phyloP scores from a whole-genome alignment of 2,113 vertebrate genomes.

The Poeciliopsis occidentalis region DNA sequence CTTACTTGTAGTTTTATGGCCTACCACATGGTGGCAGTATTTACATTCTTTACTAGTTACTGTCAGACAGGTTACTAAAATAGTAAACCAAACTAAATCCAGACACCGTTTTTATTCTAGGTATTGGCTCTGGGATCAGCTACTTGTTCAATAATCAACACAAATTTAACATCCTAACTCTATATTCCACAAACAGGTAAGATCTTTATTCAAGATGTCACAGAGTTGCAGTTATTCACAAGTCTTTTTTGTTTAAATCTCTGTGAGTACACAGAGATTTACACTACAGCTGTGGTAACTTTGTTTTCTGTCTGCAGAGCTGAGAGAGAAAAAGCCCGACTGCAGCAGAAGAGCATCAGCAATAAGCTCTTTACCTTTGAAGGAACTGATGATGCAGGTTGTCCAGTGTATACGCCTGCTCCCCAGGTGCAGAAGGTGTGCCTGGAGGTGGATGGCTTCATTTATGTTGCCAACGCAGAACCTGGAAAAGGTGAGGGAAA shows the following conservation, averaged over 20 bases:
- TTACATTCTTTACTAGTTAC: not conserved
- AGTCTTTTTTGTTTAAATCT: not conserved
- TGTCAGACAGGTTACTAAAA: not conserved
- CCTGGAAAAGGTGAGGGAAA: constrained; percentile 80
- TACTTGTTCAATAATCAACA: constrained; percentile 72
- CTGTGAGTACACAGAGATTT: not conserved
- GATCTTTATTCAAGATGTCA: not conserved
- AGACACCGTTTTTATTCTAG: constrained; percentile 20
- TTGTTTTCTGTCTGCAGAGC: constrained; percentile 75
- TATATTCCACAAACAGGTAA: constrained; percentile 75
- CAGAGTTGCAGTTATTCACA: not conserved
- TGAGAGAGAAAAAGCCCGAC: constrained; percentile 88
- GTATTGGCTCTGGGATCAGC: constrained; percentile 75
- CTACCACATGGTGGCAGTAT: constrained; percentile 46
- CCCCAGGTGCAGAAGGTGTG: constrained; percentile 90
- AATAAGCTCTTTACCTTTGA: constrained; percentile 89
- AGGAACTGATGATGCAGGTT: constrained; percentile 70
- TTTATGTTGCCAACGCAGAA: constrained; percentile 94
- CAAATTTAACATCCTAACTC: constrained; percentile 73
- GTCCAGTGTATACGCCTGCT: constrained; percentile 78
- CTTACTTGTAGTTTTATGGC: not conserved
- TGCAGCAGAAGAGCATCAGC: constrained; percentile 78
- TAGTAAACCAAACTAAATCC: not conserved
- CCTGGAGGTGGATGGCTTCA: constrained; percentile 89
- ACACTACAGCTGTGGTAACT: not conserved